These are phyloP conservation scores for Macaria liturata DNA, from an alignment of 2,888 invertebrate species.

Conservation along the genomic window DNA sequence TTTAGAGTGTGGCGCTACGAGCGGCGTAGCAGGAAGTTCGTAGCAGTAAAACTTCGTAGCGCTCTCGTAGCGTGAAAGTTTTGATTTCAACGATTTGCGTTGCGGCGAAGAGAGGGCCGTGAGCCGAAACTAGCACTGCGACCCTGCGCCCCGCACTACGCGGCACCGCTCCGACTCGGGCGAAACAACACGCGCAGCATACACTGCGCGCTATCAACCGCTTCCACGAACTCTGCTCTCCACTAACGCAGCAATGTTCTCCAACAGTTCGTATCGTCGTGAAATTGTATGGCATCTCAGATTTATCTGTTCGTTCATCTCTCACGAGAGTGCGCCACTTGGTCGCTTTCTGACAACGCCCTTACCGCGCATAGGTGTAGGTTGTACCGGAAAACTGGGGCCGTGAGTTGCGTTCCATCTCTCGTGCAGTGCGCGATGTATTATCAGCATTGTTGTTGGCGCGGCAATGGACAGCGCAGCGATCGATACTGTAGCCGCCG, in stretches of 20 bases:
- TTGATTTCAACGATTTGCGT: conserved; percentile 84
- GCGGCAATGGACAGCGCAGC: conserved; percentile 68
- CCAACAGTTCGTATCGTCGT: conserved; percentile 19
- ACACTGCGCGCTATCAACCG: conserved; percentile 20
- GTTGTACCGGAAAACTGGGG: conserved; percentile 61
- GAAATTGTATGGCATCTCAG: conserved; percentile 44
- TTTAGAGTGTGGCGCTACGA: conserved; percentile 79
- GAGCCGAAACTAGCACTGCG: conserved; percentile 72
- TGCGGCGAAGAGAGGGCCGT: conserved; percentile 76
- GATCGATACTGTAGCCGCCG: conserved; percentile 66
- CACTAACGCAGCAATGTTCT: conserved; percentile 51
- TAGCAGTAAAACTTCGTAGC: conserved; percentile 83
- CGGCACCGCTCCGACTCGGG: conserved; percentile 11
- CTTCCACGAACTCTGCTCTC: background rate
- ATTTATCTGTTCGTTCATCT: conserved; percentile 78
- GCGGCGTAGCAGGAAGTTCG: conserved; percentile 82
- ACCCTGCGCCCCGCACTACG: conserved; percentile 63
- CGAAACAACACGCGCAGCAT: background rate
- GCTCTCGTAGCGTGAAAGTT: conserved; percentile 83
- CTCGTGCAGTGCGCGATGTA: conserved; percentile 48
- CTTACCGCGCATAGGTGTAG: conserved; percentile 66
- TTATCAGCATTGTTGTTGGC: conserved; percentile 36
- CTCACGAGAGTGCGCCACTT: conserved; percentile 82
- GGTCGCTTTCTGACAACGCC: conserved; percentile 70
- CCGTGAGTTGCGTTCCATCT: conserved; percentile 61